A percentile compares a stretch with the other conserved stretches of the same genome.
phyloP scores from a whole-genome alignment of 2,797 vertebrate genomes.

The Lepus oiostolus region DNA sequence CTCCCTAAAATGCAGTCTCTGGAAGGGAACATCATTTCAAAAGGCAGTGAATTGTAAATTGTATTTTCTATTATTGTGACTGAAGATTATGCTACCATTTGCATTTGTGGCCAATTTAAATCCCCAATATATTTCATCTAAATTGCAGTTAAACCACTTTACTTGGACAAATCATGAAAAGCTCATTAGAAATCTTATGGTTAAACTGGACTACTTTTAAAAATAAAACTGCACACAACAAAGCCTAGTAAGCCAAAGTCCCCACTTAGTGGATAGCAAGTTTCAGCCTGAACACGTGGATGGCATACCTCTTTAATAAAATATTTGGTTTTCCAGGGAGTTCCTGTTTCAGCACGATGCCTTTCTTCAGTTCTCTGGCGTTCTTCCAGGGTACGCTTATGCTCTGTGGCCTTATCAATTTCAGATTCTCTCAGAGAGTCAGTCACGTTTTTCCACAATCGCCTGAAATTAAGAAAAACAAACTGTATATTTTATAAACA shows the following conservation, averaged over 20 bases:
- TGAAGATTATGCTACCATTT: background rate
- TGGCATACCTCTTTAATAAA: conserved; percentile 94
- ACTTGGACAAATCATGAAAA: conserved; percentile 23
- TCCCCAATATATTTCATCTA: conserved; percentile 6
- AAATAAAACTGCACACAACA: conserved; percentile 28
- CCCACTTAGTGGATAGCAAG: background rate
- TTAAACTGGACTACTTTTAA: conserved; percentile 50
- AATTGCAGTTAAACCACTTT: background rate
- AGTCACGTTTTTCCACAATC: conserved; percentile 97
- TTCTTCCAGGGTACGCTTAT: conserved; percentile 96
- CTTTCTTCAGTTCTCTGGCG: conserved; percentile 95
- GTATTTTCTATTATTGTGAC: background rate
- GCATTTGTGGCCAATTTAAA: background rate
- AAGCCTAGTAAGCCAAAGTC: background rate
- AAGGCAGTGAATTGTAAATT: background rate
- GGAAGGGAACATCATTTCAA: background rate
- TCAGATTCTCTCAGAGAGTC: conserved; percentile 95
- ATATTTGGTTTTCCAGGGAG: conserved; percentile 95
- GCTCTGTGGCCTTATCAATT: conserved; percentile 97
- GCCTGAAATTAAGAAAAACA: conserved; percentile 87
- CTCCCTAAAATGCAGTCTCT: background rate
- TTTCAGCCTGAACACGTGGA: background rate
- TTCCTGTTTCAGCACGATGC: conserved; percentile 94
- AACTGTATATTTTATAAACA: background rate
- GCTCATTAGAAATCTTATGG: background rate